These are phyloP conservation scores for Sturmia bella DNA, from an alignment of 2,888 invertebrate species.

Conservation along the genomic window DNA sequence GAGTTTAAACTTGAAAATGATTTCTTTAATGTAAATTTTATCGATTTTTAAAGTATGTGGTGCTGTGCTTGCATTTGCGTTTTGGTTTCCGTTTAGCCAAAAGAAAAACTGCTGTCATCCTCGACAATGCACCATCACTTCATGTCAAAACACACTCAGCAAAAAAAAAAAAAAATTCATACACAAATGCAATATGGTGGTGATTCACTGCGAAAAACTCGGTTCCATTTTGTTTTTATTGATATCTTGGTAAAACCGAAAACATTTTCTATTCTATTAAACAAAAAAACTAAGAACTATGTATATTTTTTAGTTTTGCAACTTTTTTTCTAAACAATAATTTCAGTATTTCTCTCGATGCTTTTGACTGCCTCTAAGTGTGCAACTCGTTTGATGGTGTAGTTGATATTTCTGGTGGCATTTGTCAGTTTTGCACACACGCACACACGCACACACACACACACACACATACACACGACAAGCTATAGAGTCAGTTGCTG, in stretches of 20 bases:
- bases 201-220: slow-evolving; percentile 53
- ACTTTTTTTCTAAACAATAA: background rate
- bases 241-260: background rate
- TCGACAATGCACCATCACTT: slow-evolving; percentile 41
- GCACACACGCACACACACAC: slow-evolving; percentile 5
- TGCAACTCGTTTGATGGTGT: slow-evolving; percentile 51
- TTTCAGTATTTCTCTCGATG: background rate
- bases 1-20: slow-evolving; percentile 18
- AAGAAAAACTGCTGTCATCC: slow-evolving; percentile 39
- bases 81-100: background rate
- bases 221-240: too few relatives aligned
- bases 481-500: background rate
- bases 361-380: slow-evolving; percentile 46
- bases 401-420: slow-evolving; percentile 34
- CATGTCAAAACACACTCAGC: slow-evolving; percentile 46
- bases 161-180: slow-evolving; percentile 43
- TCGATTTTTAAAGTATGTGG: slow-evolving; percentile 37
- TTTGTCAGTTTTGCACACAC: slow-evolving; percentile 30
- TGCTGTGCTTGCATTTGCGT: background rate
- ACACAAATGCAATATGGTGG: slow-evolving; percentile 65
- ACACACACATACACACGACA: background rate
- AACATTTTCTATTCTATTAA: background rate
- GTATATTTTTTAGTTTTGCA: background rate
- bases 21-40: slow-evolving; percentile 36
- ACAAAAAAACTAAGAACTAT: background rate